phyloP scores from a whole-genome alignment of 2,888 invertebrate genomes.

The Perizoma flavofasciatum region DNA sequence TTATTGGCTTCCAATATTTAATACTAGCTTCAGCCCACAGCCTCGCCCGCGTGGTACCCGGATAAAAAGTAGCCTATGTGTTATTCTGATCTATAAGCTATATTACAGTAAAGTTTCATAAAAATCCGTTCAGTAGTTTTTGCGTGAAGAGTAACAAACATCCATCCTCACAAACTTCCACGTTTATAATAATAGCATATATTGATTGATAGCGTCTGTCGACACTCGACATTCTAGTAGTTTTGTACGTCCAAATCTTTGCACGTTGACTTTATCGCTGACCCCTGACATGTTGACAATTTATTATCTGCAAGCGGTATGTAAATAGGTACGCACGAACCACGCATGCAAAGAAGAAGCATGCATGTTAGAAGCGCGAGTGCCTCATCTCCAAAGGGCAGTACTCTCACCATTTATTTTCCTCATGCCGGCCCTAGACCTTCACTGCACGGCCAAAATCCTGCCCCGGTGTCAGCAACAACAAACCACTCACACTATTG shows the following conservation, averaged over 20 bases:
- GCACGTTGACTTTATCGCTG: constrained; percentile 50
- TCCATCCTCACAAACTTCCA: too few species aligned
- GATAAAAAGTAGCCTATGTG: too few species aligned
- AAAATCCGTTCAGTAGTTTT: too few species aligned
- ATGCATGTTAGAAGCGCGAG: constrained; percentile 34
- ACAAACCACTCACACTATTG: constrained; percentile 72
- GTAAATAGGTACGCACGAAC: constrained; percentile 17
- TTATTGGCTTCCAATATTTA: constrained; percentile 38
- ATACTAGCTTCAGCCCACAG: too few species aligned
- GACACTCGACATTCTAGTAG: constrained; percentile 16
- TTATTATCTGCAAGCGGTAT: constrained; percentile 51
- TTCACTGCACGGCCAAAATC: constrained; percentile 77
- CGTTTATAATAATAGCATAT: too few species aligned
- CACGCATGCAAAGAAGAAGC: constrained; percentile 11
- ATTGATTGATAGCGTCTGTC: constrained; percentile 31
- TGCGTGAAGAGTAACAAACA: too few species aligned
- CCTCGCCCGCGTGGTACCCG: too few species aligned
- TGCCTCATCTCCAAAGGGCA: constrained; percentile 38
- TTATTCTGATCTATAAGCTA: too few species aligned
- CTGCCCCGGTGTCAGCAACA: constrained; percentile 68
- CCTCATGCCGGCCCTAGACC: constrained; percentile 77
- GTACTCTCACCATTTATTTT: constrained; percentile 77
- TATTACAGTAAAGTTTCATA: too few species aligned
- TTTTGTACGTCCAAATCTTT: constrained; percentile 37
- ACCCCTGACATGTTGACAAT: constrained; percentile 53